Base-by-base conservation (phyloP, 2,888 invertebrate genomes). In the Phyllotreta striolata region DNA sequence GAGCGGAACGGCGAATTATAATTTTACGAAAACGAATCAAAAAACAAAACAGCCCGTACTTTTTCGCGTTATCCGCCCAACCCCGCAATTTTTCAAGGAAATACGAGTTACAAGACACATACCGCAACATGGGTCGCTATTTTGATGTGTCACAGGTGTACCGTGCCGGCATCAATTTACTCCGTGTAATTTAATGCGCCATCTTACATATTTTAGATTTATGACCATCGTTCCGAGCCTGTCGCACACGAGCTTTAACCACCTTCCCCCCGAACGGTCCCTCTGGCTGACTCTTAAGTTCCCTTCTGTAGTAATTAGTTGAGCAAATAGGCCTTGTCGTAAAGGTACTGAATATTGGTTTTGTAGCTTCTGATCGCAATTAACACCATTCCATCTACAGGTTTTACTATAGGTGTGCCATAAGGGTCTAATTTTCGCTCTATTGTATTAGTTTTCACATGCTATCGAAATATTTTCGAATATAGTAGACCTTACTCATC, bases 191-290 rank as follows among this genome's bases (percentile, higher is more conserved):
- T 76, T 76, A 76, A 75, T 74, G 74, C 72, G 73, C 72, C 74
- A 75, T 73, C 76, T 76, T 76, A 76, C 75, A 75, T 75, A 76
- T 76, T 75, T 74, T 72, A 75, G 74, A 76, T 76, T 76, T 76
- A 76, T 75, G 68, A 69, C 64, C 55, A 58, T 67, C 68, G 67
- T 70, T 69, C 67, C 70, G 67, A 55, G 67, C 52, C 63, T 70
- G 70, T 70, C 71, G 66, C 69, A 66, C 62, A 66, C 40, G 43
- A 52, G 55, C 58, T 43, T 6, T 55, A 10, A 24, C 6, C 57
- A 40, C 61, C 41, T 13, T 49, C 57, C 57, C 58, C 59, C 55
- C 55, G 38, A 40, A 37, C 56, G 60, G 60, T 62, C 58, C 63
- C 63, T 51, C 43, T 46, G 37, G 35, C 52, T 37, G 52, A 12